Percentiles rank a stretch among this genome's conserved stretches.
Conservation (phyloP, 2,113 vertebrate species). For the Pseudorhombus dupliciocellatus region DNA sequence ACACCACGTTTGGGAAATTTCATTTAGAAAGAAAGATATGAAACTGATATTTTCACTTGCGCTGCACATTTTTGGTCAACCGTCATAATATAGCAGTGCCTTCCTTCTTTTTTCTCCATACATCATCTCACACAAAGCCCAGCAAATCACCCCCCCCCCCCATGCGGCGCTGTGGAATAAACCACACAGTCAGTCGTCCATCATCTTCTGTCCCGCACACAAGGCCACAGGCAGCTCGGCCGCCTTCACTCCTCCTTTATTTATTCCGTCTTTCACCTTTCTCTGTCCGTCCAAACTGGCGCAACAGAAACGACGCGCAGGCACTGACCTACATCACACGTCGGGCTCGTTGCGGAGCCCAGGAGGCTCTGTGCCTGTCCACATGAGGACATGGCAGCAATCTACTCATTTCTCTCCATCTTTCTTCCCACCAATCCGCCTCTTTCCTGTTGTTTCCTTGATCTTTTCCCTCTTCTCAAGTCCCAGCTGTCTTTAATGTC, state of each 20-base stretch:
- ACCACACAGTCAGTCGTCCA: constrained; percentile 29
- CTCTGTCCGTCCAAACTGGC: constrained; percentile 41
- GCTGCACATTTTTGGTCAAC: not conserved
- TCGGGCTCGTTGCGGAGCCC: constrained; percentile 30
- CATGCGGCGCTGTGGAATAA: constrained; percentile 12
- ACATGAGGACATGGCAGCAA: not conserved
- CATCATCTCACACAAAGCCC: constrained; percentile 14
- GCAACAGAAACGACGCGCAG: constrained; percentile 31
- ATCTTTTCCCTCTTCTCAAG: constrained; percentile 5
- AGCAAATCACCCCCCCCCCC: constrained; percentile 6
- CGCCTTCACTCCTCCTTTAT: constrained; percentile 8
- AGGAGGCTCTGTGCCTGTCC: not conserved
- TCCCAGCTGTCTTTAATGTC: not conserved
- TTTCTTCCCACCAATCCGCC: not conserved
- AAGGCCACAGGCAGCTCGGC: constrained; percentile 19
- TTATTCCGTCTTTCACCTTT: constrained; percentile 1
- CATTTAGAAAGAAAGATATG: not conserved
- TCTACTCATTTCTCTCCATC: constrained; percentile 15
- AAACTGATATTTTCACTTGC: not conserved
- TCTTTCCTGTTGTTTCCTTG: not conserved
- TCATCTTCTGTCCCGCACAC: constrained; percentile 45
- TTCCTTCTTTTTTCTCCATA: not conserved
- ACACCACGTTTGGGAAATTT: not conserved
- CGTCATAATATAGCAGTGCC: not conserved
- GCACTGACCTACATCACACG: constrained; percentile 57